Conservation (phyloP, 2,888 invertebrate genomes). For the Polydesmus complanatus region DNA sequence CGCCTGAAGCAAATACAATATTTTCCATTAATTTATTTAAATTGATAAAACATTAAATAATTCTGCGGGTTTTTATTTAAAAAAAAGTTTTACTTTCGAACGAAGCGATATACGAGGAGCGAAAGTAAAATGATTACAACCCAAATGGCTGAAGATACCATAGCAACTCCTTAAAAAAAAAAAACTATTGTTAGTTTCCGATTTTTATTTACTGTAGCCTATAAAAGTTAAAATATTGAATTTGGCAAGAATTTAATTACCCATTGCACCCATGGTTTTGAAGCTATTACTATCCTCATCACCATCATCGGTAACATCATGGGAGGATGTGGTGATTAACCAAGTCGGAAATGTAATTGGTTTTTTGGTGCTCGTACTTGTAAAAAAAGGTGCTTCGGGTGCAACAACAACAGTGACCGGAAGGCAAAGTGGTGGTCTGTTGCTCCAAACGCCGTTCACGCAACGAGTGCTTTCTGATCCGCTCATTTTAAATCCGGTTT, state of each 20-base stretch:
- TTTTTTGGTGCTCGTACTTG: not conserved
- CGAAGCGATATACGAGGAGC: not conserved
- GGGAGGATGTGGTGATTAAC: not conserved
- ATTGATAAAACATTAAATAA: no score
- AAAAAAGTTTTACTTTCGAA: not conserved
- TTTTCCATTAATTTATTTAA: no score
- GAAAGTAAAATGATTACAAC: not conserved
- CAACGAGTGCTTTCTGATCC: not conserved
- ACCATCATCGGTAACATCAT: not conserved
- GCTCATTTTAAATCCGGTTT: not conserved
- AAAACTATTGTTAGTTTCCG: no score
- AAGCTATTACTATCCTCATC: not conserved
- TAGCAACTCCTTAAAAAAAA: not conserved
- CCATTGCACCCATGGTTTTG: not conserved
- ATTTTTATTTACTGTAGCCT: not conserved
- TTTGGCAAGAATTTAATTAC: no score
- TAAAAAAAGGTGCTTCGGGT: no score
- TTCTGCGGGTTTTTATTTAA: not conserved
- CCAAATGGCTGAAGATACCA: not conserved
- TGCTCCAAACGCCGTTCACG: not conserved
- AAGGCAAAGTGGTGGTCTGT: not conserved
- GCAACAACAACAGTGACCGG: no score
- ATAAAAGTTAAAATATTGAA: not conserved
- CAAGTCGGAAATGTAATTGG: not conserved
- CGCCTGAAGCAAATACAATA: not conserved